Percentiles rank a stretch among this genome's conserved stretches.
Conservation (phyloP, 2,888 invertebrate species). For the Lamproptera curius region DNA sequence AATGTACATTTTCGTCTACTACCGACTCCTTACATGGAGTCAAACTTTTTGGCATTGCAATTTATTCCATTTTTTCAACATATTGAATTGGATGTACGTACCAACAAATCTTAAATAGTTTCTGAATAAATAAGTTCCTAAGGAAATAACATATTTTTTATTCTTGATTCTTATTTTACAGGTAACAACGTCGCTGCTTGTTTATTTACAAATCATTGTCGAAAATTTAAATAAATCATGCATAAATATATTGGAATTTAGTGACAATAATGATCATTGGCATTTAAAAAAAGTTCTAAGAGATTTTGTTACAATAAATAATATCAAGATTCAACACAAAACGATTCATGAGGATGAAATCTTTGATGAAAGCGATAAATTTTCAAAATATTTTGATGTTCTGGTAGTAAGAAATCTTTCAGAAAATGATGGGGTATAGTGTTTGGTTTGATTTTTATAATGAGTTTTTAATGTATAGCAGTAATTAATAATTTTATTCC, state of each 20-base stretch:
- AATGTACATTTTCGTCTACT: conserved; percentile 34
- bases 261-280: conserved; percentile 19
- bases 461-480: too few relatives aligned
- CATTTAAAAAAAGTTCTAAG: conserved; percentile 25
- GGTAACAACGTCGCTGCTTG: conserved; percentile 28
- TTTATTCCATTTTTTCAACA: conserved; percentile 35
- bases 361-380: conserved; percentile 16
- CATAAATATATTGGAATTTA: conserved; percentile 32
- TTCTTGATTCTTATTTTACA: conserved; percentile 26
- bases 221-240: conserved; percentile 35
- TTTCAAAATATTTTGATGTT: conserved; percentile 27
- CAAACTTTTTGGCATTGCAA: conserved; percentile 30
- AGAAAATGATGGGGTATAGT: conserved; percentile 32
- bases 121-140: too few relatives aligned
- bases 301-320: conserved; percentile 23
- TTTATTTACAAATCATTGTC: conserved; percentile 36
- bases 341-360: conserved; percentile 21
- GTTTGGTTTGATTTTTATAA: background rate
- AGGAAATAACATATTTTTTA: too few relatives aligned
- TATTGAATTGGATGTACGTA: conserved; percentile 33
- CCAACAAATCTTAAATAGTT: too few relatives aligned
- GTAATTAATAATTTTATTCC: background rate
- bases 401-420: conserved; percentile 31
- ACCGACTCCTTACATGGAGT: conserved; percentile 19
- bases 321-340: conserved; percentile 24